Conservation (phyloP, 2,113 vertebrate genomes). For the Cervus canadensis region DNA sequence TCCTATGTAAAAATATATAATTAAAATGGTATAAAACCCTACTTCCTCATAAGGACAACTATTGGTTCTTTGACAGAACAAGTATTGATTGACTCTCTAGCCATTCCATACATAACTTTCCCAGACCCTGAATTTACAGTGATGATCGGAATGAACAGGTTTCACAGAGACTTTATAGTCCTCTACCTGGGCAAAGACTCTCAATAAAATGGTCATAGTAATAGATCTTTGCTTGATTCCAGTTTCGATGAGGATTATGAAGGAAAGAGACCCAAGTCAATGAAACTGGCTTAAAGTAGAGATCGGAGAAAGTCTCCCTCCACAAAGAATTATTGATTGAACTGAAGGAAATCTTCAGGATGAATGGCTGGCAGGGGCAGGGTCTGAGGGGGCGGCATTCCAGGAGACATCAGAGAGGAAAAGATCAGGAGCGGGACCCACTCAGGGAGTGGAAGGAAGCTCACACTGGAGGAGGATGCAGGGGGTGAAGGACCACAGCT, state of each 20-base stretch:
- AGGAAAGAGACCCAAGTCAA: not conserved
- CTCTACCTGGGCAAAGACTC: not conserved
- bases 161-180: not conserved
- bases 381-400: fast-evolving
- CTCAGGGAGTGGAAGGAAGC: too few relatives aligned
- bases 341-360: not conserved
- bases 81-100: not conserved
- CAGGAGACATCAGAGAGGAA: not conserved
- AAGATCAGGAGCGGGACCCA: too few relatives aligned
- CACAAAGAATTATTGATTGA: not conserved
- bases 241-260: not conserved
- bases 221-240: not conserved
- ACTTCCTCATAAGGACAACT: not conserved
- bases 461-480: fast-evolving
- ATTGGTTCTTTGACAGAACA: not conserved
- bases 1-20: not conserved
- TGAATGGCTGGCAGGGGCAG: fast-evolving
- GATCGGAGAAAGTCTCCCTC: not conserved
- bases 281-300: not conserved
- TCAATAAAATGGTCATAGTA: not conserved
- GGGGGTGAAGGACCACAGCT: not conserved
- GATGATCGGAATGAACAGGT: not conserved
- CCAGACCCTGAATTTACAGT: not conserved
- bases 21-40: not conserved
- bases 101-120: not conserved